Percentiles rank a stretch among this genome's conserved stretches.
phyloP scores from a whole-genome alignment of 23 tunicate genomes.

The Halocynthia aurantium region DNA sequence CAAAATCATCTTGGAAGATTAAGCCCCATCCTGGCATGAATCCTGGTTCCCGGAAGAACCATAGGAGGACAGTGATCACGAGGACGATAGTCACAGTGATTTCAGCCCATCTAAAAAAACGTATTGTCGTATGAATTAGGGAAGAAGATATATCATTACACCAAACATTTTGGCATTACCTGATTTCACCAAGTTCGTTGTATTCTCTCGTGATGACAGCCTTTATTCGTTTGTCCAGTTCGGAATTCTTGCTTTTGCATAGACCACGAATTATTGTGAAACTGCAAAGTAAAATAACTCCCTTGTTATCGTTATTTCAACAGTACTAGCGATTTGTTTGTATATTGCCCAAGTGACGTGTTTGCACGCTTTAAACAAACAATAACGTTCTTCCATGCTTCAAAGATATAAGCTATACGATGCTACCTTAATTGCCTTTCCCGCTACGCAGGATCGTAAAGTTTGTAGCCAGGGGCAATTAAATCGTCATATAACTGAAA shows the following conservation, averaged over 20 bases:
- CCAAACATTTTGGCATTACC: neutral
- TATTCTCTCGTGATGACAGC: conserved; percentile 11
- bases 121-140: neutral
- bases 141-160: neutral
- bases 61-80: conserved; percentile 20
- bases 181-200: conserved; percentile 20
- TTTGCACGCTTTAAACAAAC: too few species aligned
- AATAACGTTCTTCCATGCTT: too few species aligned
- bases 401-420: too few species aligned
- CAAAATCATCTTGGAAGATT: conserved; percentile 21
- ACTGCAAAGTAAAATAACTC: neutral
- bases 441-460: neutral
- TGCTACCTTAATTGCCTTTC: too few species aligned
- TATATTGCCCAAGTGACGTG: too few species aligned
- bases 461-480: neutral
- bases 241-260: neutral
- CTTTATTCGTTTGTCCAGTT: conserved; percentile 14
- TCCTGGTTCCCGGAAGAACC: conserved; percentile 55
- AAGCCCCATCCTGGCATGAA: conserved; percentile 40
- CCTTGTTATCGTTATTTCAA: neutral
- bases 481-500: neutral
- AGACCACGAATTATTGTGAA: neutral
- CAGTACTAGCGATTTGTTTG: too few species aligned
- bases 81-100: conserved; percentile 11
- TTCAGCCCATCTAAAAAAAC: conserved; percentile 24